These are phyloP conservation scores for Champsocephalus esox DNA, from an alignment of 2,797 vertebrate genomes.

Conservation along the genomic window DNA sequence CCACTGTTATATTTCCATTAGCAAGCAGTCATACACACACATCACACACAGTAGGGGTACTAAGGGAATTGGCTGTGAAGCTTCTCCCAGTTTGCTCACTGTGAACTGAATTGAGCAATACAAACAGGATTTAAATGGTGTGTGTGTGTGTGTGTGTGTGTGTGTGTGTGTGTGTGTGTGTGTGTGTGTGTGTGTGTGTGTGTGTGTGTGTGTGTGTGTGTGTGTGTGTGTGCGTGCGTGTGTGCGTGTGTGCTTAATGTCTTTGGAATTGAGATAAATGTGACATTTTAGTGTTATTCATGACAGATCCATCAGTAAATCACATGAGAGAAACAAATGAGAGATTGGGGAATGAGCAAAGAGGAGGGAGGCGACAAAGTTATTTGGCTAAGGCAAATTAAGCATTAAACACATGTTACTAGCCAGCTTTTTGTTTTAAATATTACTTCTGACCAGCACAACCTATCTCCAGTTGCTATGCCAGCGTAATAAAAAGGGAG, in stretches of 20 bases:
- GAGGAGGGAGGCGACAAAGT: neutral
- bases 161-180: no score
- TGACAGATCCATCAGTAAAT: slow-evolving; percentile 24
- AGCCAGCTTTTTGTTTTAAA: neutral
- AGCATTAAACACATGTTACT: slow-evolving; percentile 3
- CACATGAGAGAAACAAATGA: neutral
- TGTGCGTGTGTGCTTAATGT: slow-evolving; percentile 5
- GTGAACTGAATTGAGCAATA: slow-evolving; percentile 66
- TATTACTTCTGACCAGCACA: neutral
- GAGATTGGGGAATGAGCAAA: neutral
- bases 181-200: no score
- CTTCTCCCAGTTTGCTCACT: slow-evolving; percentile 69
- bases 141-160: neutral
- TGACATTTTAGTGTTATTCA: slow-evolving; percentile 18
- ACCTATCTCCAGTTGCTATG: neutral
- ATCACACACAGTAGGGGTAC: slow-evolving; percentile 40
- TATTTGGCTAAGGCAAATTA: slow-evolving; percentile 15
- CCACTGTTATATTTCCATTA: slow-evolving; percentile 49
- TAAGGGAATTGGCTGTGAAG: slow-evolving; percentile 66
- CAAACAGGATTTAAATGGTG: slow-evolving; percentile 57
- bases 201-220: no score
- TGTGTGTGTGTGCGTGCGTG: no score
- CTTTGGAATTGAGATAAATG: slow-evolving; percentile 48
- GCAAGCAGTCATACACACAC: slow-evolving; percentile 38
- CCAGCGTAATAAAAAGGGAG: neutral